These are phyloP conservation scores for Chionomys nivalis DNA, from an alignment of 2,113 vertebrate genomes.

Conservation along the genomic window DNA sequence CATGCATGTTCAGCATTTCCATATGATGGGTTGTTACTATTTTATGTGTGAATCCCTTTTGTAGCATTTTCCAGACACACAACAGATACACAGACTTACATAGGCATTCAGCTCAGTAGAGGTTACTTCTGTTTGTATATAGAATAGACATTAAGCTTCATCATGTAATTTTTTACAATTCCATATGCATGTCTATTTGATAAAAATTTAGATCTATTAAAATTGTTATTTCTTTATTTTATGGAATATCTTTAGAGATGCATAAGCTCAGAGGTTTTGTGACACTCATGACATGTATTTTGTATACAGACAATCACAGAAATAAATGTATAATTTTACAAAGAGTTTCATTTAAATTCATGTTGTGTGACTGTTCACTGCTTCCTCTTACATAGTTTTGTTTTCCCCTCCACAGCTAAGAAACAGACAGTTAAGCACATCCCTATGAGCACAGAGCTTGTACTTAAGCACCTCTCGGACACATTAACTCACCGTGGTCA, in stretches of 20 bases:
- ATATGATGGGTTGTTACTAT: constrained; percentile 30
- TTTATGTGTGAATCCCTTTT: constrained; percentile 3
- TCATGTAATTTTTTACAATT: constrained; percentile 33
- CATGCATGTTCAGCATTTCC: constrained; percentile 18
- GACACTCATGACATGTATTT: background rate
- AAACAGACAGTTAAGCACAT: background rate
- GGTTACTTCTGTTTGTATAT: constrained; percentile 56
- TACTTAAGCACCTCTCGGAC: background rate
- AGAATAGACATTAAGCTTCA: constrained; percentile 5
- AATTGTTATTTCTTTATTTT: constrained; percentile 8
- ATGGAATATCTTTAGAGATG: constrained; percentile 30
- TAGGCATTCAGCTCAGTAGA: constrained; percentile 34
- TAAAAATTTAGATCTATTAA: constrained; percentile 27
- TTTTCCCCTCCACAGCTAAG: background rate
- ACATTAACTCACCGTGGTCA: background rate
- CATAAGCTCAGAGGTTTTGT: constrained; percentile 26
- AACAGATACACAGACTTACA: background rate
- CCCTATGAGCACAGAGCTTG: background rate
- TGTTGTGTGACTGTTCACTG: background rate
- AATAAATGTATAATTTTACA: constrained; percentile 39
- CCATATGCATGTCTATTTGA: constrained; percentile 49
- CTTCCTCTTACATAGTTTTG: constrained; percentile 17
- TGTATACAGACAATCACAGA: background rate
- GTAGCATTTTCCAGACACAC: constrained; percentile 1
- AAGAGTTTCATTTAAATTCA: constrained; percentile 21